Conservation (phyloP, 2,888 invertebrate genomes). For the Andrena camellia region DNA sequence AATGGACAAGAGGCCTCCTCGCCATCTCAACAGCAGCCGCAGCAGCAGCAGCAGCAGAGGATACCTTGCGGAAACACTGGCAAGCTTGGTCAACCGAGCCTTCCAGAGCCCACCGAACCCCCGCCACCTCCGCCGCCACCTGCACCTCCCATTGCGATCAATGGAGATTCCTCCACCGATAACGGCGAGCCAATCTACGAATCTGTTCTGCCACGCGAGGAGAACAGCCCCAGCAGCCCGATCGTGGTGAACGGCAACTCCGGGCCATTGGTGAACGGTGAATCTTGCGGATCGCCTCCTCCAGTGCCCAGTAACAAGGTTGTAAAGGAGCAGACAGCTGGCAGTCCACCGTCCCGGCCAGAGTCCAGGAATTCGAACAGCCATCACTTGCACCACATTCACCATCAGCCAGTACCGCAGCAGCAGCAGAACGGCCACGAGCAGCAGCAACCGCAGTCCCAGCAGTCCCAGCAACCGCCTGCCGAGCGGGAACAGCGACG, state of each 20-base stretch:
- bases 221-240: constrained; percentile 81
- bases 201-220: constrained; percentile 91
- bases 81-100: constrained; percentile 87
- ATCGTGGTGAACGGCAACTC: constrained; percentile 77
- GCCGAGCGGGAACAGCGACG: constrained; percentile 92
- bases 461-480: constrained; percentile 79
- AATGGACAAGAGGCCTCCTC: constrained; percentile 67
- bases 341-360: constrained; percentile 77
- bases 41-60: constrained; percentile 70
- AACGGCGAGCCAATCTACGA: constrained; percentile 93
- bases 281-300: constrained; percentile 76
- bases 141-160: constrained; percentile 84
- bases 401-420: constrained; percentile 71
- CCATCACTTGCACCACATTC: constrained; percentile 66
- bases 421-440: constrained; percentile 77
- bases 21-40: constrained; percentile 31
- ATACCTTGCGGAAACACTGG: constrained; percentile 71
- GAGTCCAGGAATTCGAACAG: constrained; percentile 76
- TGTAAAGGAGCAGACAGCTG: constrained; percentile 75
- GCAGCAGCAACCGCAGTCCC: constrained; percentile 61
- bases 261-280: constrained; percentile 75
- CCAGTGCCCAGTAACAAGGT: constrained; percentile 78
- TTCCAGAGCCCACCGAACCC: constrained; percentile 92
- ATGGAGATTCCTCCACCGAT: constrained; percentile 75
- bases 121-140: constrained; percentile 90